Conservation (phyloP, 2,113 vertebrate species). For the Drymodes brunneopygia region DNA sequence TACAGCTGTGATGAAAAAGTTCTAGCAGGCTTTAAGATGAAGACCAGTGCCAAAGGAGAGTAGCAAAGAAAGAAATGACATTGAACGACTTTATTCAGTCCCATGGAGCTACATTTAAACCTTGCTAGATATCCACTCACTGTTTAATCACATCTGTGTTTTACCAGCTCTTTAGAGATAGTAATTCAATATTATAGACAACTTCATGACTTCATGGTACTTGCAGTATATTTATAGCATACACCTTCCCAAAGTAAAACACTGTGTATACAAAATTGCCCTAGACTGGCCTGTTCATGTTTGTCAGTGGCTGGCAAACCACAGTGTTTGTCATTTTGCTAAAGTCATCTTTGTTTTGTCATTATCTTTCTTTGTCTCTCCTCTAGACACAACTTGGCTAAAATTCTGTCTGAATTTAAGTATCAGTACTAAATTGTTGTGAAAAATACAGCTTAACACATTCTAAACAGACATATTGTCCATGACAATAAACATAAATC, state of each 20-base stretch:
- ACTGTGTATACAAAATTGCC: constrained; percentile 19
- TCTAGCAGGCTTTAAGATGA: background rate
- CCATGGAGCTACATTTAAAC: background rate
- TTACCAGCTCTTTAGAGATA: background rate
- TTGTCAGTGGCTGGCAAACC: constrained; percentile 46
- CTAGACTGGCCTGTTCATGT: background rate
- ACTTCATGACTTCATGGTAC: background rate
- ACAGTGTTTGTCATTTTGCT: constrained; percentile 31
- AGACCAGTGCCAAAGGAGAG: background rate
- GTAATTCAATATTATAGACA: background rate
- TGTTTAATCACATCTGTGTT: background rate
- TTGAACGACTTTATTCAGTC: background rate
- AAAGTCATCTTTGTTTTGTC: constrained; percentile 22
- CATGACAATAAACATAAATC: background rate
- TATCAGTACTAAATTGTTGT: background rate
- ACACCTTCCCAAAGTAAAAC: constrained; percentile 3
- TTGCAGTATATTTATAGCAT: constrained; percentile 30
- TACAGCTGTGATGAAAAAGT: background rate
- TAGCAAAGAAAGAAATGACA: background rate
- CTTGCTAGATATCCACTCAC: background rate
- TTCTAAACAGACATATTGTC: background rate
- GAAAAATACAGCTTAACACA: background rate
- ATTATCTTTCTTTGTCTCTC: constrained; percentile 15
- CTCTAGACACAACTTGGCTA: background rate
- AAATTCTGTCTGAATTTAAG: background rate